phyloP scores from a whole-genome alignment of 1,140 invertebrate species.

The Heliconius melpomene region DNA sequence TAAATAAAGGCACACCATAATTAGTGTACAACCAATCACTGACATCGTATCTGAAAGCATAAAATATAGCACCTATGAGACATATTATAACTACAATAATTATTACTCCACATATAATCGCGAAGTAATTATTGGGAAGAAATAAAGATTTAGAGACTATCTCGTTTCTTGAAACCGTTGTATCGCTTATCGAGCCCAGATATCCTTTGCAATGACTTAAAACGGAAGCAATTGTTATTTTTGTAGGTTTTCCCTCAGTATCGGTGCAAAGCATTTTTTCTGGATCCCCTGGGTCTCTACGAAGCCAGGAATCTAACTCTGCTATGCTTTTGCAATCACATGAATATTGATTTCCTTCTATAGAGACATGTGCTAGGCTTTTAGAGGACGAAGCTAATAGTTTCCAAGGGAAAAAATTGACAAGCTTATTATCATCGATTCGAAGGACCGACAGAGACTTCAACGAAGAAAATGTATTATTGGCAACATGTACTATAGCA shows the following conservation, averaged over 20 bases:
- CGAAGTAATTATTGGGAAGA: conserved; percentile 84
- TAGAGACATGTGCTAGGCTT: conserved; percentile 83
- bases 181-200: conserved; percentile 83
- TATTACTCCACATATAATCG: conserved; percentile 87
- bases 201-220: conserved; percentile 84
- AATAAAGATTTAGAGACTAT: conserved; percentile 81
- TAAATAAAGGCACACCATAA: conserved; percentile 88
- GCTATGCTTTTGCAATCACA: conserved; percentile 87
- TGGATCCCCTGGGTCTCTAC: conserved; percentile 83
- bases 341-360: conserved; percentile 88
- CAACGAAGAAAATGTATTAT: conserved; percentile 88
- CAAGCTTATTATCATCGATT: conserved; percentile 90
- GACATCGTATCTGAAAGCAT: conserved; percentile 89
- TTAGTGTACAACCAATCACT: conserved; percentile 88
- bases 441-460: conserved; percentile 88
- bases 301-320: conserved; percentile 85
- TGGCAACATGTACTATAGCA: conserved; percentile 86
- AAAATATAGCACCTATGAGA: conserved; percentile 85
- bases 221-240: conserved; percentile 83
- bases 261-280: conserved; percentile 83
- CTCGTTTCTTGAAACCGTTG: conserved; percentile 83
- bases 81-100: conserved; percentile 87
- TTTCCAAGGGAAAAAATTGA: conserved; percentile 89
- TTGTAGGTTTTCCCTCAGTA: conserved; percentile 73
- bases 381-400: conserved; percentile 81